Evolutionary conservation across 2,888 invertebrate species (phyloP), one percentile per base, ranked within the genome.

Genomic region (Sarcophaga rosellei): DNA sequence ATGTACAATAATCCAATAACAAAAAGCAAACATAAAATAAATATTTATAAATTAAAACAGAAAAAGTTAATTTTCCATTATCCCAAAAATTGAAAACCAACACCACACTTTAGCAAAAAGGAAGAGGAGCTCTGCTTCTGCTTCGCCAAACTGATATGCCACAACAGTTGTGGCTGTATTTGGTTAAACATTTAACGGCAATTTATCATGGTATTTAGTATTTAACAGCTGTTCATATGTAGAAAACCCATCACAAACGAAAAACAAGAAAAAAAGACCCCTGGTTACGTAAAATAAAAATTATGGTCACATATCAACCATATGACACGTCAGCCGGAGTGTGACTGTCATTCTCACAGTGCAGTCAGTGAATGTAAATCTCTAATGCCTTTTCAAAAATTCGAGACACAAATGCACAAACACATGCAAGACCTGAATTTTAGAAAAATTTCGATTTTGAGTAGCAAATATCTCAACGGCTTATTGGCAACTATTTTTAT

Each of bases 201-300:
- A 84, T 86, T 86, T 84, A 86, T 86, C 81, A 86, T 86, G 81
- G 81, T 75, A 84, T 86, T 86, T 84, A 83, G 79, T 81, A 57
- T 69, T 81, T 45, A 86, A 83, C 84, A 86, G 81, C 84, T 84
- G 81, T 84, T 81, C 70, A 84, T 81, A 83, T 76, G 84, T 72
- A 78, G 84, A 81, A 86, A 84, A 81, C 53, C 53, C 8, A 35
- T 35, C 8, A 35, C 1, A 35, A 25, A 25, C n/a, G n/a, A n/a
- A n/a, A n/a, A n/a, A n/a, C n/a, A n/a, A n/a, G n/a, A n/a, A n/a
- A 35, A 35, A 81, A 78, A 75, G 15, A 44, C 17, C 15, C 17
- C 17, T 53, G 59, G 35, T 77, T 77, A 66, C 68, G 66, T 72
- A 53, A 68, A 70, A n/a, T 47, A 44, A 53, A 53, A 53, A 53